Evolutionary conservation across 64 coral and sea anemone genomes (phyloP).

Genomic region (Astreopora myriophthalma): DNA sequence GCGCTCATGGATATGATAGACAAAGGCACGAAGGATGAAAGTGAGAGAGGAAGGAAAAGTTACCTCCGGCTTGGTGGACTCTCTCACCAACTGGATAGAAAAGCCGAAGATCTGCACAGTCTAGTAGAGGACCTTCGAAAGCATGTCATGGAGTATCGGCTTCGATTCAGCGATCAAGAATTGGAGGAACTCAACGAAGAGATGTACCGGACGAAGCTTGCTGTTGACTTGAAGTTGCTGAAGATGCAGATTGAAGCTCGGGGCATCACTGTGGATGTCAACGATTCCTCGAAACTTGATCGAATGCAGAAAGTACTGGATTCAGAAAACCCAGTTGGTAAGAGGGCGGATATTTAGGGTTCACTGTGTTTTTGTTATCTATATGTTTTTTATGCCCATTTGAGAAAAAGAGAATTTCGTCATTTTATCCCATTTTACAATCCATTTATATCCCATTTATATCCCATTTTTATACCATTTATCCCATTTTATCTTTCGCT

Average conservation of each 20-base stretch:
- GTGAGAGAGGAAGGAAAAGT: not conserved
- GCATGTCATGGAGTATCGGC: slow-evolving; percentile 21
- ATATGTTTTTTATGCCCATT: no score
- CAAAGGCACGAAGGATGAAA: not conserved
- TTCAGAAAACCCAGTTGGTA: not conserved
- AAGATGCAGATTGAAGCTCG: not conserved
- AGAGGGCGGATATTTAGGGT: no score
- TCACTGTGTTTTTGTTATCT: no score
- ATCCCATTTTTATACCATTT: no score
- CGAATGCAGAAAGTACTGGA: not conserved
- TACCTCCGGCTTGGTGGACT: no score
- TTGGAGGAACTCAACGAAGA: slow-evolving; percentile 76
- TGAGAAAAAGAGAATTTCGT: no score
- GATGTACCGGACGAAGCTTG: slow-evolving; percentile 27
- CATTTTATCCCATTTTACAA: no score
- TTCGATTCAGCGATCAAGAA: slow-evolving; percentile 74
- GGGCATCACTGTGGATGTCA: not conserved
- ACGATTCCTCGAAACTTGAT: not conserved
- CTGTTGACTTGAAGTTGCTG: not conserved
- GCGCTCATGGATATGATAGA: not conserved
- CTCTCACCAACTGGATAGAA: not conserved
- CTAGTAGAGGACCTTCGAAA: not conserved
- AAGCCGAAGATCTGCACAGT: not conserved
- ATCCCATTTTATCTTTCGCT: no score
- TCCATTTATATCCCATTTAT: no score